Base-by-base conservation (phyloP, 1,140 invertebrate genomes). In the Oppia nitens region DNA sequence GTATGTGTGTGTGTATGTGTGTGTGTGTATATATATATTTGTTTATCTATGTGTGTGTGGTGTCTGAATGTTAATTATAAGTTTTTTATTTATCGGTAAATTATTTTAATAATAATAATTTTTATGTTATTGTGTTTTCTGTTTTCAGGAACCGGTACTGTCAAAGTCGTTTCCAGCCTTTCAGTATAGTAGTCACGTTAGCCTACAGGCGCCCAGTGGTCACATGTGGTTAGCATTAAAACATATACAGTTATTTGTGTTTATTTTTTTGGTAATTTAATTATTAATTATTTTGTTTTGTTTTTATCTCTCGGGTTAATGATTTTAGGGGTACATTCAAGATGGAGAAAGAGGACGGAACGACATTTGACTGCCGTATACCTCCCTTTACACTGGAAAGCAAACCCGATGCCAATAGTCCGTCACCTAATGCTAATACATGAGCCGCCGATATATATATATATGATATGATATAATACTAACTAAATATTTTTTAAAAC, bases 141-240 rank as follows among this genome's bases (percentile, higher is more conserved):
- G 49, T 50, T 65, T 66, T 27, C 62, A 75, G 76, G 93, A 98
- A 74, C 92, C 92, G 49, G 79, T 91, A 53, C 77, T 97, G 45
- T 88, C 87, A 9, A 81, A 83, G 64, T 76, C 79, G 47, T 78
- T 86, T 62, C 92, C 92, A 53, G 91, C 91, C 64, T 98, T 96
- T 76, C 93, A 98, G 73, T 98, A 97, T 70, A 90, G 85, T 69
- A 92, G 87, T 72, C 92, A 97, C 73, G 89, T 98, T 27, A 91
- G 87, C 65, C 76, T 98, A 55, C 91, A 96, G 74, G 90, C 91
- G 51, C 89, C 91, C n/a, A 91, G 87, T 73, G 93, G 93, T 29
- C 91, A 96, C 68, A 97, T 98, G 92, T 96, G 92, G 93, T 87
- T 73, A 72, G 73, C 70, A 54, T 40, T 27, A 29, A 21, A 14